phyloP scores from a whole-genome alignment of 2,888 invertebrate species.

The Agonopterix alstromeriana region DNA sequence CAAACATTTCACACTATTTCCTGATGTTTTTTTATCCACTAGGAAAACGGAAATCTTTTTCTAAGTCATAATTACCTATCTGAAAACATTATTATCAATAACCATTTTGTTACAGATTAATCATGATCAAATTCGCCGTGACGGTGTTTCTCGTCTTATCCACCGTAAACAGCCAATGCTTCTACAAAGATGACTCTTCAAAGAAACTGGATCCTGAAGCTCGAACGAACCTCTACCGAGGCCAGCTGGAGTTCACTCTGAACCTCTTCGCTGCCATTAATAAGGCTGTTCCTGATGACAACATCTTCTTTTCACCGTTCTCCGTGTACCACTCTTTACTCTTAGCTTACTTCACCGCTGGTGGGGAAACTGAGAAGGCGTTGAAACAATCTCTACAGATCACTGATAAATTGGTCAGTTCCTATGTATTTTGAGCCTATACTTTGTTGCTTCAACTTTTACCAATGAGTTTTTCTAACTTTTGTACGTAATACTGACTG shows the following conservation, averaged over 20 bases:
- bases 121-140: conserved; percentile 44
- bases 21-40: no score
- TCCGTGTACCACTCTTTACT: conserved; percentile 88
- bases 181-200: conserved; percentile 58
- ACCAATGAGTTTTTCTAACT: no score
- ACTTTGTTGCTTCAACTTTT: no score
- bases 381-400: conserved; percentile 80
- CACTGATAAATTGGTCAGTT: conserved; percentile 70
- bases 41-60: no score
- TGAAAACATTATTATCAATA: no score
- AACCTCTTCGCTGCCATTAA: conserved; percentile 82
- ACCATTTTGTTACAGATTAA: conserved; percentile 10
- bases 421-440: no score
- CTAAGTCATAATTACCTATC: not conserved
- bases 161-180: conserved; percentile 55
- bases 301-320: conserved; percentile 92
- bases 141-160: conserved; percentile 33
- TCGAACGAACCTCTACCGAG: conserved; percentile 46
- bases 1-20: no score
- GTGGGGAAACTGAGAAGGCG: conserved; percentile 81
- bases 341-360: conserved; percentile 87
- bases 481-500: no score
- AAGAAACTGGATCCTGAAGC: conserved; percentile 62
- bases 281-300: conserved; percentile 80
- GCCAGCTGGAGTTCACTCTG: conserved; percentile 82